A percentile compares a stretch with the other conserved stretches of the same genome.
phyloP scores from a whole-genome alignment of 2,113 vertebrate species.

The Parus major region DNA sequence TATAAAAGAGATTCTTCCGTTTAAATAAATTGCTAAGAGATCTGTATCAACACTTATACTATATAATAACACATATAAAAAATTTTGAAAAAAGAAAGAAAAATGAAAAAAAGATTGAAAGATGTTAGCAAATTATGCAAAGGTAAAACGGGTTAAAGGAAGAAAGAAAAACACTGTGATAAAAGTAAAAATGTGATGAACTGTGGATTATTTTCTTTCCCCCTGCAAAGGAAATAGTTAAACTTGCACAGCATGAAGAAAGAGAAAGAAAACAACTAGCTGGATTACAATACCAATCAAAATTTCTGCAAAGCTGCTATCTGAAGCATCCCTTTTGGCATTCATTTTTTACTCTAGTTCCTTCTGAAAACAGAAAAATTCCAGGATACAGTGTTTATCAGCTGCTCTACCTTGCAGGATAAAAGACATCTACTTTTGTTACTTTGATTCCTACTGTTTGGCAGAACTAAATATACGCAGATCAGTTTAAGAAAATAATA shows the following conservation, averaged over 20 bases:
- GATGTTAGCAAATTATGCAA: slow-evolving; percentile 63
- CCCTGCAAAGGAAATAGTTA: slow-evolving; percentile 38
- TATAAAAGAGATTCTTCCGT: slow-evolving; percentile 67
- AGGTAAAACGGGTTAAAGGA: slow-evolving; percentile 57
- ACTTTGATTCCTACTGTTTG: not conserved
- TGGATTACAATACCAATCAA: not conserved
- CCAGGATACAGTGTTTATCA: not conserved
- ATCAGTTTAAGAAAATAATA: not conserved
- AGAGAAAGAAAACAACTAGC: not conserved
- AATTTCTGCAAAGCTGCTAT: not conserved
- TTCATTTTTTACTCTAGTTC: not conserved
- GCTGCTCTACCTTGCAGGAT: not conserved
- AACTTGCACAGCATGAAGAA: not conserved
- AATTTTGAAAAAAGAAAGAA: slow-evolving; percentile 21
- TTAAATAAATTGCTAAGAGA: slow-evolving; percentile 72
- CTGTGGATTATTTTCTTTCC: slow-evolving; percentile 24
- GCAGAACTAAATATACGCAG: not conserved
- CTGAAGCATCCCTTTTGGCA: not conserved
- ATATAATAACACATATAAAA: not conserved
- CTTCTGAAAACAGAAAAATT: not conserved
- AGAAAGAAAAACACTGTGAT: slow-evolving; percentile 27
- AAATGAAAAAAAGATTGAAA: slow-evolving; percentile 51
- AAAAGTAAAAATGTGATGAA: slow-evolving; percentile 48
- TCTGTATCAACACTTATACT: slow-evolving; percentile 53
- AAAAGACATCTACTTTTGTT: not conserved